These are phyloP conservation scores for Hippocampus zosterae DNA, from an alignment of 2,113 vertebrate species.

Conservation along the genomic window DNA sequence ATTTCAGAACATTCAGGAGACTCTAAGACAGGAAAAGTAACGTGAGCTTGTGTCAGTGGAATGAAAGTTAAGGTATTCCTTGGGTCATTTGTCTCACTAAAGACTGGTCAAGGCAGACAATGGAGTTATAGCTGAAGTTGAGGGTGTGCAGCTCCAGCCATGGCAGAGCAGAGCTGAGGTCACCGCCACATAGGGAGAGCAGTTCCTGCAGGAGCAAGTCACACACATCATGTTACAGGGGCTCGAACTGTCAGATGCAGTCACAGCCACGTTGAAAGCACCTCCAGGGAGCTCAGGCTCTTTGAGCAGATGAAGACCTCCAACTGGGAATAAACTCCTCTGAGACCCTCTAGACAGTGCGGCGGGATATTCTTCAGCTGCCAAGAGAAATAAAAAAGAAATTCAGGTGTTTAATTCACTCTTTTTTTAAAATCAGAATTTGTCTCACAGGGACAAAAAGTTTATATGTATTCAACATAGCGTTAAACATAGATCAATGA, in stretches of 20 bases:
- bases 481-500: not conserved
- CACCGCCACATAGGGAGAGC: slow-evolving; percentile 89
- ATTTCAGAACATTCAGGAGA: slow-evolving; percentile 83
- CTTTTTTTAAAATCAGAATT: not conserved
- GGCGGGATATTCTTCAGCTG: slow-evolving; percentile 82
- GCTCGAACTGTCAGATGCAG: not conserved
- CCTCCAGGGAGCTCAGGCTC: slow-evolving; percentile 84
- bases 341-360: slow-evolving; percentile 84
- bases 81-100: slow-evolving; percentile 74
- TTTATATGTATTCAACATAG: not conserved
- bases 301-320: slow-evolving; percentile 87
- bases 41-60: not conserved
- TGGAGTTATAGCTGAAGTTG: slow-evolving; percentile 90
- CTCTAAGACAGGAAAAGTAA: slow-evolving; percentile 58
- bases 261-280: slow-evolving; percentile 36
- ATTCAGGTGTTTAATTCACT: not conserved
- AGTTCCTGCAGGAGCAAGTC: slow-evolving; percentile 78
- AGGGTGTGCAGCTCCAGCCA: slow-evolving; percentile 92
- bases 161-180: slow-evolving; percentile 89
- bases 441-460: too few relatives aligned
- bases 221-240: not conserved
- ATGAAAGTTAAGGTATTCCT: not conserved
- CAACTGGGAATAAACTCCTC: slow-evolving; percentile 87
- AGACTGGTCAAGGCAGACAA: slow-evolving; percentile 84
- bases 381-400: not conserved